Conservation (phyloP, 1,140 invertebrate genomes). For the Atta texana region DNA sequence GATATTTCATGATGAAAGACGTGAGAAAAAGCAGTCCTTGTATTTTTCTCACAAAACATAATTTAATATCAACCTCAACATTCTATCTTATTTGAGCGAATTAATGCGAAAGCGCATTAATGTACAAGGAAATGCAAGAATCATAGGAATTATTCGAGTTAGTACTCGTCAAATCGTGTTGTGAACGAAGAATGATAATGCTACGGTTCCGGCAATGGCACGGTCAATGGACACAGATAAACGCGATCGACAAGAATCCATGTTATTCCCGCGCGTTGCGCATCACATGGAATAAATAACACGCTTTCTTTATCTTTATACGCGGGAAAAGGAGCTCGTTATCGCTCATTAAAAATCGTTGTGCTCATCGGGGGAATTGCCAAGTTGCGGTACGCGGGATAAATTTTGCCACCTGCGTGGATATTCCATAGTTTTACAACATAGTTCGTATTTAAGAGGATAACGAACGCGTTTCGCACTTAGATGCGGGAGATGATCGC, state of each 20-base stretch:
- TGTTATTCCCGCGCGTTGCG: slow-evolving; percentile 38
- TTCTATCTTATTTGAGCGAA: slow-evolving; percentile 62
- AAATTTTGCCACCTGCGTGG: slow-evolving; percentile 44
- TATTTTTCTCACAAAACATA: slow-evolving; percentile 13
- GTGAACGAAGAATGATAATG: slow-evolving; percentile 41
- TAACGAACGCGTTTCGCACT: slow-evolving; percentile 50
- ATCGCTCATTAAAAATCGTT: slow-evolving; percentile 70
- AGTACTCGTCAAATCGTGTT: slow-evolving; percentile 52
- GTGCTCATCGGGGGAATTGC: slow-evolving; percentile 5
- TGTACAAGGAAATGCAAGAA: slow-evolving; percentile 41
- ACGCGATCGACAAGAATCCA: slow-evolving; percentile 63
- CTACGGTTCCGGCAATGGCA: slow-evolving; percentile 45
- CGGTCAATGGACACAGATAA: slow-evolving; percentile 66
- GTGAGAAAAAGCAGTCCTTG: slow-evolving; percentile 13
- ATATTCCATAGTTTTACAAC: slow-evolving; percentile 4
- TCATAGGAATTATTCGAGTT: slow-evolving; percentile 60
- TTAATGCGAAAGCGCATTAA: slow-evolving; percentile 64
- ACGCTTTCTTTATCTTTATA: slow-evolving; percentile 54
- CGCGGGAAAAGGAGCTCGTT: slow-evolving; percentile 42
- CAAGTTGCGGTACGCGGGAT: slow-evolving; percentile 18
- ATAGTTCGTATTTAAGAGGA: slow-evolving; percentile 37
- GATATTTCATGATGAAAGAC: neutral
- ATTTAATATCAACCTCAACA: slow-evolving; percentile 55
- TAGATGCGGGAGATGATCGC: slow-evolving; percentile 49
- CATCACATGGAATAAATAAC: slow-evolving; percentile 64